Evolutionary conservation across 2,888 invertebrate species (phyloP), one percentile per base, ranked within the genome.

Genomic region (Noctua comes): DNA sequence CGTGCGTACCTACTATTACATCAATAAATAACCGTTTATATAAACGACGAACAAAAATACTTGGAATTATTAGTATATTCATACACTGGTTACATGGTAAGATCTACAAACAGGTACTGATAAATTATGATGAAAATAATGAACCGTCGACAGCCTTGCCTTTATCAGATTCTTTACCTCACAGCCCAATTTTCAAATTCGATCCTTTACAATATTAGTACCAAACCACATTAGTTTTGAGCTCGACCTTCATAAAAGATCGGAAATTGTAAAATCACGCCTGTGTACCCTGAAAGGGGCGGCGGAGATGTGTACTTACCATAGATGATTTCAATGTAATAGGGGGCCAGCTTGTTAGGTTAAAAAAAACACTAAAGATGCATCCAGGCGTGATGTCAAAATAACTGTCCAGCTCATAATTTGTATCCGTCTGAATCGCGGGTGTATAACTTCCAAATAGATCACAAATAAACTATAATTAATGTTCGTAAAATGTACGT

Each of bases 11-110:
- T 77, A 57, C 36, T 76, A 73, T 31, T 73, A 51, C 75, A 80
- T 71, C 36, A 73, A 79, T 83, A 65, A 70, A 79, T 75, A 66
- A 75, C 57, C n/a, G 78, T 77, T 51, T 66, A 73, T 72, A 64
- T 66, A 86, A 82, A 75, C 16, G 24, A 74, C 16, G 24, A 80
- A 66, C 79, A 46, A 77, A 83, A 81, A 79, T 77, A 77, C 74
- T 70, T 57, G 6, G 27, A 11, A 48, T 73, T 68, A 16, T 69
- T 54, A 68, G 24, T 71, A 73, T 66, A 54, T 24, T 68, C 21
- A 54, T 57, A 43, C 51, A 73, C 40, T 68, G 21, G 57, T 73
- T 75, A 83, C 66, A 66, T 66, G n/a, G 65, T 70, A 84, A 83
- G 66, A 79, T 54, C 68, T 83, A 83, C 71, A 69, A 77, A 77